phyloP scores from a whole-genome alignment of 2,797 vertebrate genomes.

The Nasua narica region DNA sequence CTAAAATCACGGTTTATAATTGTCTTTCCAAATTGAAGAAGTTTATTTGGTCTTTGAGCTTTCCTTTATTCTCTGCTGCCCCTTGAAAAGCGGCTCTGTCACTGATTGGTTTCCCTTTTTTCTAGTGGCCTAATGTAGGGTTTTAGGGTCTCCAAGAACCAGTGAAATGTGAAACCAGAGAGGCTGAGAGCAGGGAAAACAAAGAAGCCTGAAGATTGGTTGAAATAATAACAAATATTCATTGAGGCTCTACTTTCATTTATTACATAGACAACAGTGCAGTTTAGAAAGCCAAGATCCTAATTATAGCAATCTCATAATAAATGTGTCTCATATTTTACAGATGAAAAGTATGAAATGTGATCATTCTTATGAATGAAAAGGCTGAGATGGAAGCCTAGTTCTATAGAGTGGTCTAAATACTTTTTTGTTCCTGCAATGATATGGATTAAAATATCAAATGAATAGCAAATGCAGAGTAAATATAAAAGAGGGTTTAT shows the following conservation, averaged over 20 bases:
- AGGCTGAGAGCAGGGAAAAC: background rate
- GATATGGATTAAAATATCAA: background rate
- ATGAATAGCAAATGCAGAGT: background rate
- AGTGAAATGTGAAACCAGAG: background rate
- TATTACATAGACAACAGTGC: background rate
- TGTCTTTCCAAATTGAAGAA: background rate
- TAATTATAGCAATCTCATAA: background rate
- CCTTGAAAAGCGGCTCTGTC: background rate
- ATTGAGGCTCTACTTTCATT: background rate
- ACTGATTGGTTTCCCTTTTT: background rate
- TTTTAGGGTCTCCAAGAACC: background rate
- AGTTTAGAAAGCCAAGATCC: background rate
- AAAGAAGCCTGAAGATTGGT: background rate
- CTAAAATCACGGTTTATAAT: background rate
- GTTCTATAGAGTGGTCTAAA: background rate
- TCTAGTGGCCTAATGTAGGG: accelerated
- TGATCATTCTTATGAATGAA: background rate
- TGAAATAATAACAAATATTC: background rate
- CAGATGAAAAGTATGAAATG: background rate
- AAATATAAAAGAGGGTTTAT: background rate
- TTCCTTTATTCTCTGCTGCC: background rate
- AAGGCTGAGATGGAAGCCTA: background rate
- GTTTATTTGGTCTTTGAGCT: background rate
- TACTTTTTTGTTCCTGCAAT: background rate
- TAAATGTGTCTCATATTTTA: background rate